A percentile compares a stretch with the other conserved stretches of the same genome.
Evolutionary conservation across 2,797 vertebrate species (phyloP).

Genomic region (Sebastolobus altivelis): DNA sequence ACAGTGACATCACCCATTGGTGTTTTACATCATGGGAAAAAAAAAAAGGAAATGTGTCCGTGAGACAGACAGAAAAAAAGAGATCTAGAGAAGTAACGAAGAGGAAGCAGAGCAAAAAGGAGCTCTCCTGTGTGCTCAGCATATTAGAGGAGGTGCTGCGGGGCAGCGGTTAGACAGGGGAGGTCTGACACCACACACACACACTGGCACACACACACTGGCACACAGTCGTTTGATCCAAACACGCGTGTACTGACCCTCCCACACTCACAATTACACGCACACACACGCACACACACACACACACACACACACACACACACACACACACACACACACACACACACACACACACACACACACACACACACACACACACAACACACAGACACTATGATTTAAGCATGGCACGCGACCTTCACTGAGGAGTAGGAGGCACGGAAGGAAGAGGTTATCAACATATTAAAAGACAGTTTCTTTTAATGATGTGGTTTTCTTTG

Average conservation of each 20-base stretch:
- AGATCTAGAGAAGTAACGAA: constrained; percentile 15
- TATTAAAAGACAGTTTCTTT: constrained; percentile 25
- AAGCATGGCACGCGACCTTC: constrained; percentile 27
- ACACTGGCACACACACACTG: constrained; percentile 14
- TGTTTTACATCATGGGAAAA: constrained; percentile 8
- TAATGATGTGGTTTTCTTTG: constrained; percentile 34
- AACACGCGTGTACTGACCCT: constrained; percentile 51
- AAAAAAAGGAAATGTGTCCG: not conserved
- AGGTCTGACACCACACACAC: constrained; percentile 40
- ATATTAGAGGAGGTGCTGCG: constrained; percentile 63
- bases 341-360: constrained; percentile 46
- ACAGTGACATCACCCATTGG: too few species aligned
- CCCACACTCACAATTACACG: constrained; percentile 37
- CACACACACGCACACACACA: constrained; percentile 17
- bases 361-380: constrained; percentile 68
- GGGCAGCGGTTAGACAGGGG: constrained; percentile 35
- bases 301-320: constrained; percentile 23
- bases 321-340: constrained; percentile 43
- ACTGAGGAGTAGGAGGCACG: constrained; percentile 12
- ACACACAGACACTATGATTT: constrained; percentile 67
- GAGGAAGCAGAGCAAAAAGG: constrained; percentile 42
- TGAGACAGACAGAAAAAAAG: constrained; percentile 2
- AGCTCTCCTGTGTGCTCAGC: constrained; percentile 66
- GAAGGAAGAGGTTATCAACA: constrained; percentile 14
- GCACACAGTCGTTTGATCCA: constrained; percentile 53